A percentile compares a stretch with the other conserved stretches of the same genome.
phyloP scores from a whole-genome alignment of 2,113 vertebrate species.

The Pomatorhinus ruficollis region DNA sequence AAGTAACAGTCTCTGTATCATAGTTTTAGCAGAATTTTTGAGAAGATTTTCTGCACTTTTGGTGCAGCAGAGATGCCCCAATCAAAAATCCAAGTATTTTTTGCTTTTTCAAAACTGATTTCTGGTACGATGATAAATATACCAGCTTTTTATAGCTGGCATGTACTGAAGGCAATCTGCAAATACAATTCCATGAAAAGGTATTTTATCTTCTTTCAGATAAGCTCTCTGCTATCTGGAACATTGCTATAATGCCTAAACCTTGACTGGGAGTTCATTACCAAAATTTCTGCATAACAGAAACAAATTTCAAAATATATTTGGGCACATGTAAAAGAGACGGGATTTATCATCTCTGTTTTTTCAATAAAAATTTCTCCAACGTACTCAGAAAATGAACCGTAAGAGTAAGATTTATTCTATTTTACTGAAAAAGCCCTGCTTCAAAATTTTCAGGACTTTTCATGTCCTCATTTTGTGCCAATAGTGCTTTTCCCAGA shows the following conservation, averaged over 20 bases:
- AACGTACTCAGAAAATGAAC: not conserved
- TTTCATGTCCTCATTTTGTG: not conserved
- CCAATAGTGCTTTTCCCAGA: not conserved
- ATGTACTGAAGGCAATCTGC: not conserved
- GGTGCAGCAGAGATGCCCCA: not conserved
- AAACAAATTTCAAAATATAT: not conserved
- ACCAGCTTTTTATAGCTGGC: not conserved
- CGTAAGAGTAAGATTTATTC: not conserved
- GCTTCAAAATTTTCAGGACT: not conserved
- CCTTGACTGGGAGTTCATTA: not conserved
- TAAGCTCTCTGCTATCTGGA: not conserved
- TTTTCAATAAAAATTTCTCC: not conserved
- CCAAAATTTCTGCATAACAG: not conserved
- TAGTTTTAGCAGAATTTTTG: not conserved
- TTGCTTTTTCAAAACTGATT: not conserved
- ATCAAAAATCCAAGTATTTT: not conserved
- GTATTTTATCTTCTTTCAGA: not conserved
- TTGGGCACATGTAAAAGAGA: not conserved
- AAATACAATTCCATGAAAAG: not conserved
- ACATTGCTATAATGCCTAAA: not conserved
- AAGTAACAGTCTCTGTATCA: not conserved
- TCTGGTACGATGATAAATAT: not conserved
- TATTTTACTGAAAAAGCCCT: not conserved
- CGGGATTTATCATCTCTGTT: not conserved
- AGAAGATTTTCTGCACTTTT: not conserved